Conservation (phyloP, 2,113 vertebrate genomes). For the Cettia cetti region DNA sequence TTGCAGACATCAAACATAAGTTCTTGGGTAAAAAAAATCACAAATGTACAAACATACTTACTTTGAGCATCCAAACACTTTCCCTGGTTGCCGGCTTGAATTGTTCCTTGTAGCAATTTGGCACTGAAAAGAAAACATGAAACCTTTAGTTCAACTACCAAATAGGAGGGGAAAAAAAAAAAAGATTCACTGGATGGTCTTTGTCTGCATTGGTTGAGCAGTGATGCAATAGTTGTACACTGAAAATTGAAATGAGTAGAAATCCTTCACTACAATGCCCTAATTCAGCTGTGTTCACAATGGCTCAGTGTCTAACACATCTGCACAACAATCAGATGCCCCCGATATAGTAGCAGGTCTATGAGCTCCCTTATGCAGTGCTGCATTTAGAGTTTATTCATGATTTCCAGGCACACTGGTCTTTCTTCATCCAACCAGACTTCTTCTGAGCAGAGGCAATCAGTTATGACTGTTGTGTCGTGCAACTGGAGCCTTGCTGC, state of each 20-base stretch:
- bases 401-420: not conserved
- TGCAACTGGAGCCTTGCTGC: slow-evolving; percentile 11
- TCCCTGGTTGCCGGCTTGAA: slow-evolving; percentile 61
- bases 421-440: not conserved
- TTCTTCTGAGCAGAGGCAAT: not conserved
- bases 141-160: slow-evolving; percentile 22
- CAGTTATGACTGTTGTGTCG: slow-evolving; percentile 17
- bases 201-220: not conserved
- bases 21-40: not conserved
- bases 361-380: slow-evolving; percentile 18
- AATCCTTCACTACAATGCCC: not conserved
- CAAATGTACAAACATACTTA: slow-evolving; percentile 42
- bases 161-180: not conserved
- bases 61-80: slow-evolving; percentile 76
- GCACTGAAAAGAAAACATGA: slow-evolving; percentile 50
- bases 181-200: not conserved
- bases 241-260: slow-evolving; percentile 34
- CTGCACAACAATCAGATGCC: slow-evolving; percentile 38
- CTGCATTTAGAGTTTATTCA: slow-evolving; percentile 37
- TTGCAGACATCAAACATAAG: not conserved
- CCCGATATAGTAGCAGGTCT: not conserved
- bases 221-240: not conserved
- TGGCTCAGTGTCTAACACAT: slow-evolving; percentile 26
- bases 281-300: slow-evolving; percentile 15
- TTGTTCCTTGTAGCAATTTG: slow-evolving; percentile 63